Percentiles rank a stretch among this genome's conserved stretches.
Conservation (phyloP, 2,797 vertebrate species). For the Xenopus petersii region DNA sequence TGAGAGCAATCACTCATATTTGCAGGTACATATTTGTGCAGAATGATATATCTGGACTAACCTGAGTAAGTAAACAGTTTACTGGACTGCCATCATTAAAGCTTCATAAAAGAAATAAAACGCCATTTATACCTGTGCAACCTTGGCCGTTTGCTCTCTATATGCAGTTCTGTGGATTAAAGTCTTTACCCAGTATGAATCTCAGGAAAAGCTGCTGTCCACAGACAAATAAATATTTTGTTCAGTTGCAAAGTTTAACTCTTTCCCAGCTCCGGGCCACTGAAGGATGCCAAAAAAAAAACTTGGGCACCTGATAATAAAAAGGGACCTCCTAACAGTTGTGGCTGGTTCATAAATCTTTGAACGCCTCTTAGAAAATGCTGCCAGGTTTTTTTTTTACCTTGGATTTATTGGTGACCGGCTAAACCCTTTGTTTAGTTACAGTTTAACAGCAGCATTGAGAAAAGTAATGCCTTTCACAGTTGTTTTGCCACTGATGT, state of each 20-base stretch:
- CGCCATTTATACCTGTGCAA: slow-evolving; percentile 12
- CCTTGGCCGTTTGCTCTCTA: slow-evolving; percentile 20
- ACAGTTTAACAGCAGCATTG: no score
- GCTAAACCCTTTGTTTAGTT: no score
- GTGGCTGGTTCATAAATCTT: no score
- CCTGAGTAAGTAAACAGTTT: slow-evolving; percentile 17
- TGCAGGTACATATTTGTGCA: not conserved
- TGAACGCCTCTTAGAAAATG: no score
- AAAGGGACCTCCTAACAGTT: no score
- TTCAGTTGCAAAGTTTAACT: slow-evolving; percentile 23
- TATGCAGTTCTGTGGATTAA: slow-evolving; percentile 19
- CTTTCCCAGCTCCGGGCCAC: not conserved
- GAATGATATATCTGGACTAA: not conserved
- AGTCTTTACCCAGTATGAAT: slow-evolving; percentile 5
- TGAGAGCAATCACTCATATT: not conserved
- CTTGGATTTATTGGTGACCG: no score
- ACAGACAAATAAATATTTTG: slow-evolving; percentile 7
- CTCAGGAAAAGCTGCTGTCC: slow-evolving; percentile 19
- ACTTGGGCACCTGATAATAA: no score
- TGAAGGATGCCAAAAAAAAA: not conserved
- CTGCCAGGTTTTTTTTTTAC: no score
- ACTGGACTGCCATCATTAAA: slow-evolving; percentile 10
- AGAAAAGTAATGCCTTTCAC: no score
- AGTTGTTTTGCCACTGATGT: no score
- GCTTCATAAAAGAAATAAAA: slow-evolving; percentile 13